A percentile compares a stretch with the other conserved stretches of the same genome.
Conservation (phyloP, 2,797 vertebrate genomes). For the Trachurus trachurus region DNA sequence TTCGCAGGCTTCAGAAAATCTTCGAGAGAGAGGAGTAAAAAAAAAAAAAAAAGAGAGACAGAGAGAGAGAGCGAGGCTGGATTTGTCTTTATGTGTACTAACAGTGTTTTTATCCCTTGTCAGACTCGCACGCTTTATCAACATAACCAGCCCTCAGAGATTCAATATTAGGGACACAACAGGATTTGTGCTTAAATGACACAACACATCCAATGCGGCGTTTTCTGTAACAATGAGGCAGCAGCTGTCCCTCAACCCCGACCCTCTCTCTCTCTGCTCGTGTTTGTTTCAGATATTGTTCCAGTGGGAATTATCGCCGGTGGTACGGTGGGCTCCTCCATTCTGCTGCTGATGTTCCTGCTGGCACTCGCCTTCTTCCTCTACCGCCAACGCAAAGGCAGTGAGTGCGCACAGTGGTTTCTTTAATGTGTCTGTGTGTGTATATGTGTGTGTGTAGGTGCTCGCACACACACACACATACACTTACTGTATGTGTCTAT, state of each 20-base stretch:
- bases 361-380: conserved; percentile 90
- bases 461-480: not conserved
- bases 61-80: conserved; percentile 5
- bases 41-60: conserved; percentile 10
- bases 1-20: conserved; percentile 60
- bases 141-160: conserved; percentile 60
- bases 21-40: conserved; percentile 9
- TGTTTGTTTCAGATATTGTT: conserved; percentile 89
- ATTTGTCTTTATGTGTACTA: conserved; percentile 34
- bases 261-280: conserved; percentile 38
- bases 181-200: conserved; percentile 58
- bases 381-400: conserved; percentile 95
- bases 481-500: conserved; percentile 38
- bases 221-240: conserved; percentile 56
- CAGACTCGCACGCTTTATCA: conserved; percentile 62
- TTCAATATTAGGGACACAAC: conserved; percentile 48
- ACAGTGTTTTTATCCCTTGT: conserved; percentile 47
- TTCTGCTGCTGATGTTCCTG: conserved; percentile 90
- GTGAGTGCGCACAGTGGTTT: conserved; percentile 84
- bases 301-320: conserved; percentile 94
- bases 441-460: conserved; percentile 25
- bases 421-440: conserved; percentile 5
- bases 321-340: conserved; percentile 90
- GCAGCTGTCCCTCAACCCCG: conserved; percentile 66
- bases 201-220: conserved; percentile 17